phyloP scores from a whole-genome alignment of 2,888 invertebrate genomes.

The Phaedon cochleariae region DNA sequence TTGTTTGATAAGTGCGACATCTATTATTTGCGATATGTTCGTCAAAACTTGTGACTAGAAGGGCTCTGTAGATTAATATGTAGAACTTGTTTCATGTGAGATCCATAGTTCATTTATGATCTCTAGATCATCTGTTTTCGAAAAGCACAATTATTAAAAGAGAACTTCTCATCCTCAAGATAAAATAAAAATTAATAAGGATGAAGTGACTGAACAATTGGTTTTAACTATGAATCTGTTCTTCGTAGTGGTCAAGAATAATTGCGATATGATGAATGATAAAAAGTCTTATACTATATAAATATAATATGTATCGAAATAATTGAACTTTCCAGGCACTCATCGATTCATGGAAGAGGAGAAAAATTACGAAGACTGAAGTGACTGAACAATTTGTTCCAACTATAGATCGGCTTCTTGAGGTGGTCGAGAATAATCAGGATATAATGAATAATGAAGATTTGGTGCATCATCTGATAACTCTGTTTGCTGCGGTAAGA shows the following conservation, averaged over 20 bases:
- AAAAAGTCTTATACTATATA: too few species aligned
- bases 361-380: constrained; percentile 22
- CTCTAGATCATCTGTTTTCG: too few species aligned
- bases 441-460: constrained; percentile 38
- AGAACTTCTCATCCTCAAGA: too few species aligned
- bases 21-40: too few species aligned
- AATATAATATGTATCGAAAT: too few species aligned
- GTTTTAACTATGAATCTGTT: constrained; percentile 46
- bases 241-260: constrained; percentile 38
- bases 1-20: too few species aligned
- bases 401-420: constrained; percentile 44
- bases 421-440: constrained; percentile 43
- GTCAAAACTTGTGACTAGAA: too few species aligned
- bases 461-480: constrained; percentile 47
- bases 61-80: too few species aligned
- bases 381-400: constrained; percentile 35
- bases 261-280: constrained; percentile 39
- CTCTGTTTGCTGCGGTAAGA: constrained; percentile 50
- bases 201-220: constrained; percentile 22
- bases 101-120: too few species aligned
- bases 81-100: too few species aligned
- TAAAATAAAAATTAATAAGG: constrained; percentile 23
- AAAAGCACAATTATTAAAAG: too few species aligned
- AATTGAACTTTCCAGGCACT: constrained; percentile 35
- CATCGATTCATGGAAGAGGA: constrained; percentile 33